These are phyloP conservation scores for Julus scanicus DNA, from an alignment of 2,888 invertebrate species.

Conservation along the genomic window DNA sequence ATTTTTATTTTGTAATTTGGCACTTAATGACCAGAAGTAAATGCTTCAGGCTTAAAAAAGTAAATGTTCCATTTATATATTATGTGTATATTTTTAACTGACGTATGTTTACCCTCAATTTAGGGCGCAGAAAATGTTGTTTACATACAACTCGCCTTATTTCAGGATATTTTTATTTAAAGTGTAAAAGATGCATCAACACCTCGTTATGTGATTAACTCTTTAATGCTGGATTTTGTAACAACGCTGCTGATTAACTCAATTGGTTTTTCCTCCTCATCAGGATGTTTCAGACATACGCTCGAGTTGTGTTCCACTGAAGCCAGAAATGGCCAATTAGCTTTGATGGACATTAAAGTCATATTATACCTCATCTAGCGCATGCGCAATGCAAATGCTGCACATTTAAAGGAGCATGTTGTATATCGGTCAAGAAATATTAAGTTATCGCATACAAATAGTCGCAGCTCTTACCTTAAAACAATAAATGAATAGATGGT, in stretches of 20 bases:
- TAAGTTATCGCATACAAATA: background rate
- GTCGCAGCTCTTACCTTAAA: background rate
- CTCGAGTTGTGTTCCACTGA: constrained; percentile 16
- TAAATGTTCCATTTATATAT: too few relatives aligned
- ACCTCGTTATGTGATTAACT: constrained; percentile 23
- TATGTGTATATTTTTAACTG: too few relatives aligned
- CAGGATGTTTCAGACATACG: background rate
- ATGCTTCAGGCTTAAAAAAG: too few relatives aligned
- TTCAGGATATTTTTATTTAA: background rate
- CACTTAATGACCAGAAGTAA: too few relatives aligned
- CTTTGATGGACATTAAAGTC: background rate
- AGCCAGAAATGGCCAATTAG: constrained; percentile 10
- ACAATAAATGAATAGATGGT: too few relatives aligned
- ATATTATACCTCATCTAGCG: background rate
- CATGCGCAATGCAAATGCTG: background rate
- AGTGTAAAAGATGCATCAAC: background rate
- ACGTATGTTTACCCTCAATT: too few relatives aligned
- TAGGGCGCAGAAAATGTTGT: too few relatives aligned
- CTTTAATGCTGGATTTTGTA: background rate
- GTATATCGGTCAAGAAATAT: background rate
- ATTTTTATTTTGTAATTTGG: too few relatives aligned
- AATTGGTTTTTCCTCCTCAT: background rate
- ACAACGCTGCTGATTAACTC: background rate
- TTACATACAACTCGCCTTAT: background rate
- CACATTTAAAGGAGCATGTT: background rate